Evolutionary conservation across 92 coral and sea anemone genomes (phyloP).

Genomic region (Anthopleura xanthogrammica): DNA sequence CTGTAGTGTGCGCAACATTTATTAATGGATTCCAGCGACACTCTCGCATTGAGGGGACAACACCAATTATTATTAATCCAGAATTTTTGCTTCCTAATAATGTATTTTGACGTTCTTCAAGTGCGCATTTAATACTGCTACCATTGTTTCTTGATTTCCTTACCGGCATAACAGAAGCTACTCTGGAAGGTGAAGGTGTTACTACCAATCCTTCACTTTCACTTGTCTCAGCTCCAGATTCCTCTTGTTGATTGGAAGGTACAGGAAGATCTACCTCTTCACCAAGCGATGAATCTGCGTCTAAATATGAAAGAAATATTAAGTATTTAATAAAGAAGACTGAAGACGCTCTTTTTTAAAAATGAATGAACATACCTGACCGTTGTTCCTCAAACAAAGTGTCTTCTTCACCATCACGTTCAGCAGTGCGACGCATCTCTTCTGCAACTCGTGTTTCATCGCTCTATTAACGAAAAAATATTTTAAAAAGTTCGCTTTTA

Average conservation of each 20-base stretch:
- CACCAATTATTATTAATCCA: too few species aligned
- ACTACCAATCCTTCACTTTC: constrained; percentile 88
- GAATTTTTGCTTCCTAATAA: too few species aligned
- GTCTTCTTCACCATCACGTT: constrained; percentile 78
- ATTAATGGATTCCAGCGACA: too few species aligned
- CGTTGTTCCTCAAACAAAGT: constrained; percentile 87
- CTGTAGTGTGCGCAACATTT: too few species aligned
- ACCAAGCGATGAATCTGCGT: constrained; percentile 63
- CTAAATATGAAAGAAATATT: neutral
- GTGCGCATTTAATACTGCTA: too few species aligned
- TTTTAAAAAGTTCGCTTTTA: too few species aligned
- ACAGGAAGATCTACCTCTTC: constrained; percentile 79
- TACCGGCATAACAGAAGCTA: constrained; percentile 65
- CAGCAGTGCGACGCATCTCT: constrained; percentile 85
- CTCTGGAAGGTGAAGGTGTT: constrained; percentile 75
- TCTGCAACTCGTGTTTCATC: constrained; percentile 82
- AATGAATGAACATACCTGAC: constrained; percentile 24
- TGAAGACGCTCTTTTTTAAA: neutral
- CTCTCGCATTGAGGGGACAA: too few species aligned
- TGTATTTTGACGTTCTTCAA: too few species aligned
- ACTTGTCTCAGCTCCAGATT: constrained; percentile 77
- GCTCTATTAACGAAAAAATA: constrained; percentile 18
- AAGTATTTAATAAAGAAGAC: neutral
- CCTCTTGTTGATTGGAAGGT: constrained; percentile 38
- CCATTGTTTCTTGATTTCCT: neutral